phyloP scores from a whole-genome alignment of 2,113 vertebrate species.

The Leptocoma aspasia region DNA sequence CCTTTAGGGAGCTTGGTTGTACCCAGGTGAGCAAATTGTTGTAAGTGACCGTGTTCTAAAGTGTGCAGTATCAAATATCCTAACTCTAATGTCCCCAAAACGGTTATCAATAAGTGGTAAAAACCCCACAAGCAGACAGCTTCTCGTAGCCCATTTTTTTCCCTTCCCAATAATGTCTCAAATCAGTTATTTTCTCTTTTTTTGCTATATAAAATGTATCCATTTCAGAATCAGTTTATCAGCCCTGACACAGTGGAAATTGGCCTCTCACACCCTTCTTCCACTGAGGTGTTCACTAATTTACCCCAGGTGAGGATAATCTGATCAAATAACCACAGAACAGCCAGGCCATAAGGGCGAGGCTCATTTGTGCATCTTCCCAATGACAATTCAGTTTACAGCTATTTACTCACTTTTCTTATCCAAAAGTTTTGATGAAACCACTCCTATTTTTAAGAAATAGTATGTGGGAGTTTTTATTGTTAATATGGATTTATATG shows the following conservation, averaged over 20 bases:
- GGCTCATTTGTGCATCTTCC: not conserved
- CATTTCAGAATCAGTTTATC: rapidly evolving
- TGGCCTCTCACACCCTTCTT: not conserved
- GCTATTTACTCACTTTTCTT: not conserved
- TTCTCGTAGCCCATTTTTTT: not conserved
- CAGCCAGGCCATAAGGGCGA: not conserved
- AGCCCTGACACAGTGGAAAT: not conserved
- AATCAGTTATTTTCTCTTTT: not conserved
- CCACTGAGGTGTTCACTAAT: rapidly evolving
- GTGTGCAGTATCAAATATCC: not conserved
- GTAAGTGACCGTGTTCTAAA: not conserved
- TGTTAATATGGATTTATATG: not conserved
- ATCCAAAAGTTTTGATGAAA: not conserved
- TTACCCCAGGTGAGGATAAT: not conserved
- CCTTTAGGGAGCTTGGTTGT: not conserved
- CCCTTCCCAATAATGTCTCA: rapidly evolving
- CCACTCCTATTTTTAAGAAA: not conserved
- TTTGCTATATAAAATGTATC: rapidly evolving
- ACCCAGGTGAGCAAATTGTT: not conserved
- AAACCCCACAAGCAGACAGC: not conserved
- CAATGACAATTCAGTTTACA: not conserved
- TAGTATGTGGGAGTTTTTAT: not conserved
- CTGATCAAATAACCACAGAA: not conserved
- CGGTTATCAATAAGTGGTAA: rapidly evolving
- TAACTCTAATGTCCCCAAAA: not conserved